phyloP scores from a whole-genome alignment of 2,797 vertebrate genomes.

The Adelosebastes latens region DNA sequence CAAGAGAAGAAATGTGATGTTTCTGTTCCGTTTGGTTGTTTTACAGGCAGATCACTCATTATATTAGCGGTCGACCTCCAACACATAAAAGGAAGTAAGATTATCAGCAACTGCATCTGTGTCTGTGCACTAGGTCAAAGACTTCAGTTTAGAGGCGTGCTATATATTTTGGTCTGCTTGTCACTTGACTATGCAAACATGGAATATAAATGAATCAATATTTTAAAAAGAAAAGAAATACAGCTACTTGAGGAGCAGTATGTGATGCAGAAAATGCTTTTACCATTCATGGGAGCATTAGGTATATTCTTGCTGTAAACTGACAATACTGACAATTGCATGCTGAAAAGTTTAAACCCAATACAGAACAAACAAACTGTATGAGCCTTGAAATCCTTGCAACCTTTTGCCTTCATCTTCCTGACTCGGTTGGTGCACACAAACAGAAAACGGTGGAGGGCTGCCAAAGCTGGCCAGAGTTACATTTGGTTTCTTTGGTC shows the following conservation, averaged over 20 bases:
- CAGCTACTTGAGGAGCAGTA: background rate
- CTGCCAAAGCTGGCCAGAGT: constrained; percentile 26
- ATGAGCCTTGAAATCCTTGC: constrained; percentile 3
- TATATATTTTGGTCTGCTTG: background rate
- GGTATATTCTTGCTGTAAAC: background rate
- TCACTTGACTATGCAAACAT: constrained; percentile 2
- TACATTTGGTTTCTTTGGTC: background rate
- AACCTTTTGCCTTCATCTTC: constrained; percentile 24
- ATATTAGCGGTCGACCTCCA: background rate
- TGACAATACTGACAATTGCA: background rate
- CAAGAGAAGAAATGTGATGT: background rate
- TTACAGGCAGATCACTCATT: background rate
- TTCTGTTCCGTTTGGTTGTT: background rate
- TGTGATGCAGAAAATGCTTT: background rate
- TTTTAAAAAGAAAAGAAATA: background rate
- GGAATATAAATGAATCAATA: background rate
- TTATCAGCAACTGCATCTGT: background rate
- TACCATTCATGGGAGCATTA: background rate
- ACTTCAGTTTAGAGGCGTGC: background rate
- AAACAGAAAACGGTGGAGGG: constrained; percentile 7
- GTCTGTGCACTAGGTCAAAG: constrained; percentile 9
- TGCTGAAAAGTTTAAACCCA: background rate
- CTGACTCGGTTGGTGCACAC: background rate
- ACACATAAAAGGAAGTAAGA: background rate
- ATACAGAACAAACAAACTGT: constrained; percentile 11